A percentile compares a stretch with the other conserved stretches of the same genome.
Evolutionary conservation across 2,888 invertebrate genomes (phyloP).

Genomic region (Diploptera punctata): DNA sequence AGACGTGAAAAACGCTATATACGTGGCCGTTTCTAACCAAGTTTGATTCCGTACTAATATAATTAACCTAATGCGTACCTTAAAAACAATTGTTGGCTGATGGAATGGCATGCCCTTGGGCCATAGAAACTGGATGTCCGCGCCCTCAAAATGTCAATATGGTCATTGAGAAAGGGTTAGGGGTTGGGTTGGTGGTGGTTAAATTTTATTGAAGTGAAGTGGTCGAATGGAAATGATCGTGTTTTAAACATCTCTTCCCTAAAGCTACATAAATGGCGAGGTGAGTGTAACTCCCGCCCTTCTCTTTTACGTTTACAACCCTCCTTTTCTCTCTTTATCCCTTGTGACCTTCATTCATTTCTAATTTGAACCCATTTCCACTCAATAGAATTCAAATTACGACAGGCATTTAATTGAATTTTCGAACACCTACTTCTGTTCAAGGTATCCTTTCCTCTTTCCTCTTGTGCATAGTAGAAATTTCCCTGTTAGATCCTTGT

Average conservation of each 20-base stretch:
- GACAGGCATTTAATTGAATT: constrained; percentile 17
- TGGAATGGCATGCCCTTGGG: too few species aligned
- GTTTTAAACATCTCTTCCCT: constrained; percentile 6
- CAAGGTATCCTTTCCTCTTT: not conserved
- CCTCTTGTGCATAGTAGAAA: constrained; percentile 2
- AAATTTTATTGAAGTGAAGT: constrained; percentile 14
- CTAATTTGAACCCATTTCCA: constrained; percentile 17
- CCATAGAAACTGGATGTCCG: too few species aligned
- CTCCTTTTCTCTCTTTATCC: not conserved
- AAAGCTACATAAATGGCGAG: constrained; percentile 1
- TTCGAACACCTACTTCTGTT: constrained; percentile 15
- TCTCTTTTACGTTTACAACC: not conserved
- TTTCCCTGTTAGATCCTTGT: not conserved
- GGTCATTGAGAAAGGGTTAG: not conserved
- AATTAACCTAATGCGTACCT: too few species aligned
- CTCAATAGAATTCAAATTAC: constrained; percentile 24
- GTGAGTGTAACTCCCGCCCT: not conserved
- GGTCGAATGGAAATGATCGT: constrained; percentile 1
- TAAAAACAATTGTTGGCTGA: too few species aligned
- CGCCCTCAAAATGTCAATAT: constrained; percentile 6
- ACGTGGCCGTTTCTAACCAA: too few species aligned
- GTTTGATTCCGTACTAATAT: too few species aligned
- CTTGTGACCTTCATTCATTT: constrained; percentile 16
- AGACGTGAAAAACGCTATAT: too few species aligned
- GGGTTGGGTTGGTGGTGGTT: not conserved